A percentile compares a stretch with the other conserved stretches of the same genome.
These are phyloP conservation scores for Trichonephila clavipes DNA, from an alignment of 1,140 invertebrate genomes.

Conservation along the genomic window DNA sequence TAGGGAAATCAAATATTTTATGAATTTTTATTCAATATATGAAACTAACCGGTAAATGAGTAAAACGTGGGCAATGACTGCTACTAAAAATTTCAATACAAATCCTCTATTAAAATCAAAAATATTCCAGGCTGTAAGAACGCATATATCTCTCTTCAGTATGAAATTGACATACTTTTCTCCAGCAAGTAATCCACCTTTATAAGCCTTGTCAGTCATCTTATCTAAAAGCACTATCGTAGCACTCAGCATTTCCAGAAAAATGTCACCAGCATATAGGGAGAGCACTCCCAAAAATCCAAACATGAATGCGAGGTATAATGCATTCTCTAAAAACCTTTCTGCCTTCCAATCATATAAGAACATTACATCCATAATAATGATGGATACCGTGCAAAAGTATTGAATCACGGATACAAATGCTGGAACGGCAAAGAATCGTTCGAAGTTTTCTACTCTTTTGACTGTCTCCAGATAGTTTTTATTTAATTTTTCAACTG, in stretches of 20 bases:
- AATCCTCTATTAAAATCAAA: conserved; percentile 31
- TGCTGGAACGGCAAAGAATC: background rate
- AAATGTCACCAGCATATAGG: background rate
- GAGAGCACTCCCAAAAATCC: background rate
- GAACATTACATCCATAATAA: background rate
- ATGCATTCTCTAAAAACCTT: background rate
- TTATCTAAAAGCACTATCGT: conserved; percentile 12
- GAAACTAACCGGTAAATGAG: background rate
- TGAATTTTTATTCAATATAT: background rate
- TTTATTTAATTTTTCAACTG: background rate
- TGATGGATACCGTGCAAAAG: background rate
- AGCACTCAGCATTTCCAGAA: background rate
- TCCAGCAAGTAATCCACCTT: background rate
- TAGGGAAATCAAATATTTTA: no score
- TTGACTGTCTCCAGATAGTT: background rate
- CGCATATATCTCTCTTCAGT: background rate
- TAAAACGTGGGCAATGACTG: background rate
- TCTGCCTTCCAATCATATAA: background rate
- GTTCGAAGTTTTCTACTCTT: background rate
- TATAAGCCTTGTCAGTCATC: background rate
- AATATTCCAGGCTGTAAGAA: background rate
- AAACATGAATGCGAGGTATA: background rate
- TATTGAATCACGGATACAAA: background rate
- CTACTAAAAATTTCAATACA: background rate
- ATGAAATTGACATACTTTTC: background rate